These are phyloP conservation scores for Pionites leucogaster DNA, from an alignment of 2,113 vertebrate species.

Conservation along the genomic window DNA sequence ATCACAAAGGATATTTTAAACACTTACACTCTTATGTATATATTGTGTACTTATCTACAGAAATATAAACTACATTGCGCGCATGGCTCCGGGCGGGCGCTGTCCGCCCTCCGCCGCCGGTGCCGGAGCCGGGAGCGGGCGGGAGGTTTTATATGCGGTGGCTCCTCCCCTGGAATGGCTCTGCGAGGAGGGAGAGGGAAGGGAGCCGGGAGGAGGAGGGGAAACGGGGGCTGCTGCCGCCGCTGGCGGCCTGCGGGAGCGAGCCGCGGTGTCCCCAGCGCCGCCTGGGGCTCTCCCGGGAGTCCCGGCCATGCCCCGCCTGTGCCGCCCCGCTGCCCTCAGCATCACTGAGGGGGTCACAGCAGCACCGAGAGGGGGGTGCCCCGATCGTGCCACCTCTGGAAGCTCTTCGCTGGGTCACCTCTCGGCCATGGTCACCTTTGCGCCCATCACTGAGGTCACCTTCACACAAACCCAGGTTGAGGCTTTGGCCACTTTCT, in stretches of 20 bases:
- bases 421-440: background rate
- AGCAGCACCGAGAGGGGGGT: fast-evolving
- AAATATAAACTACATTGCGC: no score
- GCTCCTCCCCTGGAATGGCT: constrained; percentile 17
- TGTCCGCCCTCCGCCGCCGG: background rate
- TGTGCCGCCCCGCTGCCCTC: background rate
- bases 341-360: background rate
- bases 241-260: background rate
- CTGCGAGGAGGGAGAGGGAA: background rate
- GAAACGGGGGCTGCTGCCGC: background rate
- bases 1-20: no score
- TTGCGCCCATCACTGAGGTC: fast-evolving
- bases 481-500: background rate
- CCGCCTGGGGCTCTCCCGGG: background rate
- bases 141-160: constrained; percentile 8
- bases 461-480: fast-evolving
- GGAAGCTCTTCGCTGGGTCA: no score
- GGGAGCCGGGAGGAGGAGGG: background rate
- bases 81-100: background rate
- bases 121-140: background rate
- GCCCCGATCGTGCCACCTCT: background rate
- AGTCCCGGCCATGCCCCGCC: fast-evolving
- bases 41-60: no score
- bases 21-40: no score
- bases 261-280: background rate